phyloP scores from a whole-genome alignment of 2,797 vertebrate species.

The Cuculus canorus region DNA sequence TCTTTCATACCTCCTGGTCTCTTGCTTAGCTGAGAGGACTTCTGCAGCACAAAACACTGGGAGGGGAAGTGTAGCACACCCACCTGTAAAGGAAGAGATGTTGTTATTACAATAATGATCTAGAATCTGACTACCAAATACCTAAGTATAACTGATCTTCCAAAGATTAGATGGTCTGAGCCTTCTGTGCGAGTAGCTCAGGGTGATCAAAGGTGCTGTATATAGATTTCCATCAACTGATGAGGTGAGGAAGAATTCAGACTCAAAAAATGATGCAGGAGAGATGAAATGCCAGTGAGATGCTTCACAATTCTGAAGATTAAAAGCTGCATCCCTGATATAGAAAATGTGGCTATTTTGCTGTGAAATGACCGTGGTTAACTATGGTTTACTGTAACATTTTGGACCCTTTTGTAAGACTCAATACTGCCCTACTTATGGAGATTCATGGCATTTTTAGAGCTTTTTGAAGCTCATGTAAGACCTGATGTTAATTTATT shows the following conservation, averaged over 20 bases:
- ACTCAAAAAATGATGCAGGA: neutral
- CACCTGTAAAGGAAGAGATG: neutral
- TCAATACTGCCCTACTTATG: neutral
- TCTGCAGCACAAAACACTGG: neutral
- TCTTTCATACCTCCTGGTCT: neutral
- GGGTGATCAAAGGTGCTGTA: neutral
- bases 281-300: neutral
- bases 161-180: neutral
- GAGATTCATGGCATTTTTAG: neutral
- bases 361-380: neutral
- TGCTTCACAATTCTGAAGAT: neutral
- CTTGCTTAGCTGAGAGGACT: neutral
- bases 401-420: neutral
- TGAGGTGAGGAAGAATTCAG: neutral
- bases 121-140: neutral
- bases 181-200: neutral
- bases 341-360: neutral
- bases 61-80: neutral
- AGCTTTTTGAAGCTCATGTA: neutral
- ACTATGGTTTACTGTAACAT: rapidly evolving
- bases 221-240: neutral
- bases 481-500: neutral
- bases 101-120: neutral
- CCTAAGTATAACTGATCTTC: neutral
- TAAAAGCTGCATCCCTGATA: neutral